Base-by-base conservation (phyloP, 2,888 invertebrate species). In the Eurytoma californica region DNA sequence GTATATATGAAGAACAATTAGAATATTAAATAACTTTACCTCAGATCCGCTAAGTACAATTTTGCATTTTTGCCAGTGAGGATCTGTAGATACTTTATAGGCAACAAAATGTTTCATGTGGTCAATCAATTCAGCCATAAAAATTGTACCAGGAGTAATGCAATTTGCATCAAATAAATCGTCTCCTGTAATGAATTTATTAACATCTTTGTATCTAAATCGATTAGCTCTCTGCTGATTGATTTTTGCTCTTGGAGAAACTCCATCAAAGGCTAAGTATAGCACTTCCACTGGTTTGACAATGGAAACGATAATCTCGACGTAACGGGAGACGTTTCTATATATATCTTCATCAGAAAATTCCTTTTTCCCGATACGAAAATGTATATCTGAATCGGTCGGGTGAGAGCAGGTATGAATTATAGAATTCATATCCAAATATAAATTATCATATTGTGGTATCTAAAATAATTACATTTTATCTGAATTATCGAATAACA, bases 391-490 rank as follows among this genome's bases (percentile, higher is more conserved):
- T 79, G 93, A 94, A 89, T 98, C 98, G 88, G 98, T 97, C 0
- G 98, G 98, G 92, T 99, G 98, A 0, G 98, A 98, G 90, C 98
- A 99, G 85, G 94, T 95, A 90, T 99, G 98, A 85, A 99, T 96
- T 79, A 99, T 98, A 20, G 98, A 98, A 90, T 99, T 98, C 97
- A 98, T 97, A 87, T 98, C 98, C 88, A 98, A 91, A 88, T 98
- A 98, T 85, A 98, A 93, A 91, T 98, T 98, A 91, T 99, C 99
- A 90, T 98, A 98, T 88, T 97, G 97, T 3, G 98, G 98, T 88
- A 98, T 96, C 97, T 98, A 20, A 24, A 77, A 77, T 4, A 66
- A 47, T 49, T 12, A 70, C 7, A 78, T 77, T 16, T 61, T 30
- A 30, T 30, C 30, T 30, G 7, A 30, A 30, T 7, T 3, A 30